Evolutionary conservation across 2,888 invertebrate species (phyloP).

Genomic region (Tetragonula carbonaria): DNA sequence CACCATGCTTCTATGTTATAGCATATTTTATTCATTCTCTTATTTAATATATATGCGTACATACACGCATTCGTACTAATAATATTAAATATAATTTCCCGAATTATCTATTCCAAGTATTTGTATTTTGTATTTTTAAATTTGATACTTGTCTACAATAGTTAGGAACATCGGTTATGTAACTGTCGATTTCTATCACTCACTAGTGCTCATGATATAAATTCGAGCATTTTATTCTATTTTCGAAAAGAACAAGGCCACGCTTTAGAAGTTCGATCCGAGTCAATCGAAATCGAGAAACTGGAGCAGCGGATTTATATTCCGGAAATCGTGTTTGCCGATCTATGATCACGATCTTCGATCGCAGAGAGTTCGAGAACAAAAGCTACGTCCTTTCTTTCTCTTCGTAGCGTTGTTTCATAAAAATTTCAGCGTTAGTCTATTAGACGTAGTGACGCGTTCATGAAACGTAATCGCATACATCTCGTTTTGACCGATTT

Average conservation of each 20-base stretch:
- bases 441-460: too few species aligned
- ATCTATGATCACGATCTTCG: constrained; percentile 39
- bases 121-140: too few species aligned
- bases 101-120: too few species aligned
- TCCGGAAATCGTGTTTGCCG: constrained; percentile 15
- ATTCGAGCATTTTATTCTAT: neutral
- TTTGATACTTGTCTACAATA: neutral
- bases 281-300: constrained; percentile 9
- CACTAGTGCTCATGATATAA: neutral
- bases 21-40: too few species aligned
- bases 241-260: neutral
- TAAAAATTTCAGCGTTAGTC: too few species aligned
- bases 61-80: too few species aligned
- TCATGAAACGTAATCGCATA: too few species aligned
- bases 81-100: too few species aligned
- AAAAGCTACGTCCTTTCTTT: constrained; percentile 32
- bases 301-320: constrained; percentile 5
- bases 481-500: too few species aligned
- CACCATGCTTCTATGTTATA: too few species aligned
- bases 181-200: neutral
- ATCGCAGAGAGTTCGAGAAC: constrained; percentile 37
- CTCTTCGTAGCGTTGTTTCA: too few species aligned
- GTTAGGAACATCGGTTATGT: neutral
- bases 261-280: constrained; percentile 15
- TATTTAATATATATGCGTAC: too few species aligned